These are phyloP conservation scores for Muscicapa striata DNA, from an alignment of 2,797 vertebrate species.

Conservation along the genomic window DNA sequence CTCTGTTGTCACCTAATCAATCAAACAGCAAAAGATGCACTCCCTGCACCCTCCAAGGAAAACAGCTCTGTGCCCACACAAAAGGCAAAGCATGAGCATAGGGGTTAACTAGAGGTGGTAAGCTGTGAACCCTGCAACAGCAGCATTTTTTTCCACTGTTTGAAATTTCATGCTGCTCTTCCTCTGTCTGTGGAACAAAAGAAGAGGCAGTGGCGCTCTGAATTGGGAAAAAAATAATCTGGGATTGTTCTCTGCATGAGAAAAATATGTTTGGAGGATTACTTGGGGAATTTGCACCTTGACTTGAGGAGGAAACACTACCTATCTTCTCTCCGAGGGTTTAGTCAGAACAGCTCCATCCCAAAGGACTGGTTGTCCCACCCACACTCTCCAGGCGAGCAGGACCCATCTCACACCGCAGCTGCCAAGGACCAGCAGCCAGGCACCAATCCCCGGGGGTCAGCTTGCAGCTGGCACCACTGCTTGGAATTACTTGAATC, in stretches of 20 bases:
- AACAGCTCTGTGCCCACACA: not conserved
- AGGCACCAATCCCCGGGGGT: not conserved
- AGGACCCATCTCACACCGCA: not conserved
- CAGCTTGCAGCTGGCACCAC: not conserved
- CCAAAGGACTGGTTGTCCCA: not conserved
- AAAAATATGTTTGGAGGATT: slow-evolving; percentile 1
- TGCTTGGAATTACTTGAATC: rapidly evolving
- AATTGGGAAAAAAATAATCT: not conserved
- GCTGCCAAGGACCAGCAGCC: not conserved
- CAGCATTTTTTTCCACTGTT: not conserved
- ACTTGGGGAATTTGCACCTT: not conserved
- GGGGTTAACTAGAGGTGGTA: not conserved
- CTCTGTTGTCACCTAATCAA: slow-evolving; percentile 31
- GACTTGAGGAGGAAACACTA: not conserved
- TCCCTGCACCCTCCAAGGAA: not conserved
- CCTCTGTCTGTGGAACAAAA: not conserved
- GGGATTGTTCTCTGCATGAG: not conserved
- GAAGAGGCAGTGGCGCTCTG: not conserved
- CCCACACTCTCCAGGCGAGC: rapidly evolving
- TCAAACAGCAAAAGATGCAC: not conserved
- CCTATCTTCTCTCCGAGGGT: not conserved
- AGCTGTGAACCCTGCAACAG: not conserved
- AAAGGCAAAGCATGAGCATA: not conserved
- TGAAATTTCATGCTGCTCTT: slow-evolving; percentile 22
- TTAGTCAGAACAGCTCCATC: not conserved